Percentiles rank a stretch among this genome's conserved stretches.
phyloP scores from a whole-genome alignment of 2,113 vertebrate genomes.

The Dendropsophus ebraccatus region DNA sequence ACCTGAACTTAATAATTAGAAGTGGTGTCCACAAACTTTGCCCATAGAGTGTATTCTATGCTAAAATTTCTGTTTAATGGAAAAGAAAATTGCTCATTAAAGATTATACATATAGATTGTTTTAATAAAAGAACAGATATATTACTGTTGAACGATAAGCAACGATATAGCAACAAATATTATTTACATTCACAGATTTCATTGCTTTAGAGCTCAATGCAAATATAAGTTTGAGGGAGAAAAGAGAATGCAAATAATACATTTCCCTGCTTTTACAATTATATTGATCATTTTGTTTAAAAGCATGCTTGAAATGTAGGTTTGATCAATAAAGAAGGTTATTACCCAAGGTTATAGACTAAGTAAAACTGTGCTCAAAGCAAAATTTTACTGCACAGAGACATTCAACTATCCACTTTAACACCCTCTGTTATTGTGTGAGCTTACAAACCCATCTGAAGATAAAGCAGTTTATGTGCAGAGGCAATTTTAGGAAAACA shows the following conservation, averaged over 20 bases:
- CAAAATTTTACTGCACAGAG: constrained; percentile 56
- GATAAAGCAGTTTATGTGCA: constrained; percentile 57
- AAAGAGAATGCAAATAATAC: constrained; percentile 45
- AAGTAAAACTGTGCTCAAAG: constrained; percentile 58
- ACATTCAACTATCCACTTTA: constrained; percentile 55
- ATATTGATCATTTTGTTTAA: constrained; percentile 57
- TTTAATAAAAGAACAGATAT: neutral
- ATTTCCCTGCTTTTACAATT: constrained; percentile 22
- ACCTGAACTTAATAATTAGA: no score
- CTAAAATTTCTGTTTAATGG: no score
- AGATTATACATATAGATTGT: neutral
- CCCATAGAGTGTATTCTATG: no score
- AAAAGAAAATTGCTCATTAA: no score
- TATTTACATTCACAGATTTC: constrained; percentile 1
- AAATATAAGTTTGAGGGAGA: neutral
- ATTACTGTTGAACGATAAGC: neutral
- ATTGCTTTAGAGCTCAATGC: neutral
- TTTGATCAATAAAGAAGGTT: constrained; percentile 56
- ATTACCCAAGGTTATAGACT: constrained; percentile 57
- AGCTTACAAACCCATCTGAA: constrained; percentile 57
- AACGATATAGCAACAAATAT: neutral
- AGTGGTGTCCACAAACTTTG: no score
- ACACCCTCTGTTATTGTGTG: constrained; percentile 58
- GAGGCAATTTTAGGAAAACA: constrained; percentile 54
- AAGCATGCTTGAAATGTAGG: constrained; percentile 34